Evolutionary conservation across 2,888 invertebrate genomes (phyloP).

Genomic region (Coelopa pilipes): DNA sequence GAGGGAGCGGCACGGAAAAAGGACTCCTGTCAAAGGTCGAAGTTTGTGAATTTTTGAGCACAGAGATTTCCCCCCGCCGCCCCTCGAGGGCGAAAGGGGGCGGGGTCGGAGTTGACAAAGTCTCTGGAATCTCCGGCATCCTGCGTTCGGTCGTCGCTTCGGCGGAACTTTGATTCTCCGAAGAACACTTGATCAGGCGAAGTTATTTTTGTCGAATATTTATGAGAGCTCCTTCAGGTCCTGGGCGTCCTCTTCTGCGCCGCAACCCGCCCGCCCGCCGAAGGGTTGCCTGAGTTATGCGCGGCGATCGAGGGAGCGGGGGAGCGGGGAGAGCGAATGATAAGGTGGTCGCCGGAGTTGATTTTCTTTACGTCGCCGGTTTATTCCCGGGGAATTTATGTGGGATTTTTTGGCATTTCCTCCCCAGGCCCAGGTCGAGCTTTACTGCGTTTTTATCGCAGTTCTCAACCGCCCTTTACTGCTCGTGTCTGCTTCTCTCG

Average conservation of each 20-base stretch:
- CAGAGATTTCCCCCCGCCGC: slow-evolving; percentile 30
- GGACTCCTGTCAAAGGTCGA: slow-evolving; percentile 25
- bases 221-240: not conserved
- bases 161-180: slow-evolving; percentile 30
- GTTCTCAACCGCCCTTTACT: not conserved
- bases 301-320: too few species aligned
- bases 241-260: too few species aligned
- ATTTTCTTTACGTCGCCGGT: too few species aligned
- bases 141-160: not conserved
- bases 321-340: too few species aligned
- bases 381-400: too few species aligned
- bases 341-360: too few species aligned
- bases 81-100: not conserved
- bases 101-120: slow-evolving; percentile 23
- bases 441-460: too few species aligned
- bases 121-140: slow-evolving; percentile 3
- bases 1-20: too few species aligned
- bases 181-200: slow-evolving; percentile 32
- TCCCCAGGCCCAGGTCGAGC: too few species aligned
- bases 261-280: not conserved
- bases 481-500: too few species aligned
- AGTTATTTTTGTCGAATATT: slow-evolving; percentile 26
- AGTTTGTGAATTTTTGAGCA: slow-evolving; percentile 35
- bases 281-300: not conserved
- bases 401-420: too few species aligned